Percentiles rank a stretch among this genome's conserved stretches.
Evolutionary conservation across 1,140 invertebrate species (phyloP).

Genomic region (Drosophila nigromelanica): DNA sequence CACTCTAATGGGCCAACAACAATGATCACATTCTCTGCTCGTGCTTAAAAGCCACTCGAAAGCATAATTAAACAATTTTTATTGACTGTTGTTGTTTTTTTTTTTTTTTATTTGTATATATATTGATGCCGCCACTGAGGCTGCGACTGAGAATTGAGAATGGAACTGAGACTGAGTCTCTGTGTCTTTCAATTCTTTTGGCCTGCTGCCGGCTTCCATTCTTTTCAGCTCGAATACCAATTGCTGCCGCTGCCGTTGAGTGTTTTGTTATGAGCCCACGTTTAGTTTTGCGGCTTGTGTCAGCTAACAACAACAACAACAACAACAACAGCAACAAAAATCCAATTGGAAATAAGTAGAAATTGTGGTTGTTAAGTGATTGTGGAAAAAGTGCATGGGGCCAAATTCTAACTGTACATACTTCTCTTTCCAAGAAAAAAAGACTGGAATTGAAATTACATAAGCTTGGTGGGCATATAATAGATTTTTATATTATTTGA

Average conservation of each 20-base stretch:
- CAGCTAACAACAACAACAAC: slow-evolving; percentile 11
- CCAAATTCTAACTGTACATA: slow-evolving; percentile 42
- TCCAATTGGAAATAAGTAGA: slow-evolving; percentile 52
- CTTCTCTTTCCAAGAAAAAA: neutral
- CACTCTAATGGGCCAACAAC: slow-evolving; percentile 61
- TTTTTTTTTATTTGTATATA: neutral
- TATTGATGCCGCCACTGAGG: slow-evolving; percentile 65
- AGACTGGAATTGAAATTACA: slow-evolving; percentile 4
- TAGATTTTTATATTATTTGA: neutral
- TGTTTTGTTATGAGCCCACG: slow-evolving; percentile 48
- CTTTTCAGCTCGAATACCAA: slow-evolving; percentile 17
- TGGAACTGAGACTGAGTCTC: slow-evolving; percentile 18
- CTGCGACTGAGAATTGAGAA: slow-evolving; percentile 20
- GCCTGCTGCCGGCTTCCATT: slow-evolving; percentile 28
- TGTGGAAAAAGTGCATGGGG: slow-evolving; percentile 27
- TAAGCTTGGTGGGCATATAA: slow-evolving; percentile 5
- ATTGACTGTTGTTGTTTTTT: slow-evolving; percentile 65
- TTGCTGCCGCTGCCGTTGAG: slow-evolving; percentile 16
- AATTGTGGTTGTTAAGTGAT: slow-evolving; percentile 52
- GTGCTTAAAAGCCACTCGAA: slow-evolving; percentile 72
- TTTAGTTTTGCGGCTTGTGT: slow-evolving; percentile 46
- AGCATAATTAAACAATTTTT: slow-evolving; percentile 81
- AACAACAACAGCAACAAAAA: slow-evolving; percentile 27
- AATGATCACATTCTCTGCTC: slow-evolving; percentile 57
- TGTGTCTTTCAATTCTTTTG: slow-evolving; percentile 28